Percentiles rank a stretch among this genome's conserved stretches.
phyloP scores from a whole-genome alignment of 2,888 invertebrate species.

The Hyppa rectilinea region DNA sequence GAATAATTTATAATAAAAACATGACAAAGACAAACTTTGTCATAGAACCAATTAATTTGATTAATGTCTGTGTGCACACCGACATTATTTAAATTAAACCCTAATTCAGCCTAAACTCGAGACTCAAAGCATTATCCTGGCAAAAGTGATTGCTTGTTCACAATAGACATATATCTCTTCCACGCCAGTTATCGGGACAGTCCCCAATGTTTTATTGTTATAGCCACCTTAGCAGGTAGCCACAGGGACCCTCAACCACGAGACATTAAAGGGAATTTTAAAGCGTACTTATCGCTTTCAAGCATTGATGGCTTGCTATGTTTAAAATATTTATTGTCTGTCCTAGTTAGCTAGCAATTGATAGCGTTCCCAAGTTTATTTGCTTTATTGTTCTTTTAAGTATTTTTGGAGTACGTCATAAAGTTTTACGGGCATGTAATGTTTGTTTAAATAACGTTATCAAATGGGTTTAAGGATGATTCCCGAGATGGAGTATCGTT shows the following conservation, averaged over 20 bases:
- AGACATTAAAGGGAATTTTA: conserved; percentile 15
- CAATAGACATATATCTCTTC: conserved; percentile 70
- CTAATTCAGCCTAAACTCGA: conserved; percentile 29
- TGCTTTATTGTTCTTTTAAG: conserved; percentile 59
- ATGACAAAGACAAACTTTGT: not conserved
- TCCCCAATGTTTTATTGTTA: conserved; percentile 71
- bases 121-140: conserved; percentile 47
- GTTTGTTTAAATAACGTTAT: conserved; percentile 68
- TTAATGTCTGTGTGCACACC: too few relatives aligned
- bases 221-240: conserved; percentile 66
- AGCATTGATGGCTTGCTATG: conserved; percentile 12
- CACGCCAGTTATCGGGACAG: conserved; percentile 69
- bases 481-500: conserved; percentile 58
- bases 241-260: conserved; percentile 28
- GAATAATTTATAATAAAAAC: not conserved
- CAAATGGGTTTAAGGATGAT: conserved; percentile 64
- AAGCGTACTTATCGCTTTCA: conserved; percentile 18
- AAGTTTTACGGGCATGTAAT: conserved; percentile 64
- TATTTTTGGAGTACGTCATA: conserved; percentile 58
- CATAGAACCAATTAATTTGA: conserved; percentile 7
- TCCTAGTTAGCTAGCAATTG: conserved; percentile 34
- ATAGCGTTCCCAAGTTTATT: conserved; percentile 9
- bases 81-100: not conserved
- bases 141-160: conserved; percentile 63
- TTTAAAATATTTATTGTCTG: not conserved